Conservation (phyloP, 2,888 invertebrate species). For the Leptopilina myrica region DNA sequence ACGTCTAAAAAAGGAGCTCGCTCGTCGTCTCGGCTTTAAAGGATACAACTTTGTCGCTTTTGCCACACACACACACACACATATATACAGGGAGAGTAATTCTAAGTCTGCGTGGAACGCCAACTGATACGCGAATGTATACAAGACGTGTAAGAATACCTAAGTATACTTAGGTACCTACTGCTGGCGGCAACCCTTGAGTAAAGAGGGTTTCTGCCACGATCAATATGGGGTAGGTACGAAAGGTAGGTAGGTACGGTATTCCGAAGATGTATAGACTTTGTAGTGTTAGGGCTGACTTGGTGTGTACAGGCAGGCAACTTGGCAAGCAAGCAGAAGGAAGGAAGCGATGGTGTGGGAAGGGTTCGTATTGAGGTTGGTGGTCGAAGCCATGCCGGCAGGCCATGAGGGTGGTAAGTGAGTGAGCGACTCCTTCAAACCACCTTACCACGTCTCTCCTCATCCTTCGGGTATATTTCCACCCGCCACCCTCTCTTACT, state of each 20-base stretch:
- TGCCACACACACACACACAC: not conserved
- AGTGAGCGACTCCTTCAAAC: slow-evolving; percentile 70
- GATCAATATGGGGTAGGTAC: slow-evolving; percentile 72
- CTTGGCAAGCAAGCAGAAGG: slow-evolving; percentile 62
- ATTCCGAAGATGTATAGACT: slow-evolving; percentile 66
- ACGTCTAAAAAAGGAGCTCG: slow-evolving; percentile 27
- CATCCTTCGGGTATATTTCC: slow-evolving; percentile 60
- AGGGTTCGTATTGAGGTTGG: slow-evolving; percentile 59
- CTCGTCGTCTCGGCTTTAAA: slow-evolving; percentile 10
- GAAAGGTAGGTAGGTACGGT: slow-evolving; percentile 60
- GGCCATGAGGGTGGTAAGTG: slow-evolving; percentile 69
- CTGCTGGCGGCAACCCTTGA: slow-evolving; percentile 59
- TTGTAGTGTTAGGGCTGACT: slow-evolving; percentile 70
- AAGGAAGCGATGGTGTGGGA: slow-evolving; percentile 48
- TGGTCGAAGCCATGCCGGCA: slow-evolving; percentile 61
- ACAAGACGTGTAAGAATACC: slow-evolving; percentile 63
- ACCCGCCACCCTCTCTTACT: slow-evolving; percentile 59
- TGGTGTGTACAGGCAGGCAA: slow-evolving; percentile 67
- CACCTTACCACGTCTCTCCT: slow-evolving; percentile 64
- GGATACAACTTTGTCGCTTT: slow-evolving; percentile 30
- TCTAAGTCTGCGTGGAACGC: slow-evolving; percentile 7
- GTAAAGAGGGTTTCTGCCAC: slow-evolving; percentile 70
- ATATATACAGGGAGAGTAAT: not conserved
- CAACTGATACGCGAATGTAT: slow-evolving; percentile 51
- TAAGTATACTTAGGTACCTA: slow-evolving; percentile 58